Base-by-base conservation (phyloP, 2,888 invertebrate species). In the Acronicta psi region DNA sequence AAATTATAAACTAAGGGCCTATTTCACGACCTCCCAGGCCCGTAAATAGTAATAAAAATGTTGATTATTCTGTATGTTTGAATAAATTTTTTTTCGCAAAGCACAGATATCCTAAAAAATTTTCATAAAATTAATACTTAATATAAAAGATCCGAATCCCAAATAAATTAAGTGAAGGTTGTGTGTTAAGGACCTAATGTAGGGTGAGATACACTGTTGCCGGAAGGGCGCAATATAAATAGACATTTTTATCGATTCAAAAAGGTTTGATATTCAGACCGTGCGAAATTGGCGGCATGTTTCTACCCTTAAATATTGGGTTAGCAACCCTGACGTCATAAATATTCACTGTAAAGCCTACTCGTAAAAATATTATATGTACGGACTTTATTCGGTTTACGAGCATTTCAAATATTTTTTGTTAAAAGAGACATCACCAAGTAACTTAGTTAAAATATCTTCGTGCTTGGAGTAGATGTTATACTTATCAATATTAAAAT, bases 181-280 rank as follows among this genome's bases (percentile, higher is more conserved):
- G 65, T 54, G 29, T 44, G 56, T 75, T 40, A 23, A 54, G 29
- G 18, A 34, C 46, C 65, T 74, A 75, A 72, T 65, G 17, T 53
- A 68, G 65, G 76, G 62, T 64, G 40, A 20, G n/a, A 43, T 49
- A 38, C 44, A 51, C 47, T 55, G 58, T 72, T 72, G 45, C 51
- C 53, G 58, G 76, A 65, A 62, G 65, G 60, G 44, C 25, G 34
- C 53, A 51, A 68, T 75, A 75, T 73, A 75, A 72, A 72, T 73
- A 63, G 61, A 61, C 59, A 53, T 51, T 67, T 72, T 56, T 61
- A 75, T 73, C 63, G 62, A 63, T 60, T 57, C 46, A 59, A 71
- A 72, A 72, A 59, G 67, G 71, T 56, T 45, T 18, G 50, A 50
- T 70, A 55, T 46, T 25, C 55, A 18, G 16, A 10, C 38, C 20